phyloP scores from a whole-genome alignment of 2,113 vertebrate species.

The Galbula dea region DNA sequence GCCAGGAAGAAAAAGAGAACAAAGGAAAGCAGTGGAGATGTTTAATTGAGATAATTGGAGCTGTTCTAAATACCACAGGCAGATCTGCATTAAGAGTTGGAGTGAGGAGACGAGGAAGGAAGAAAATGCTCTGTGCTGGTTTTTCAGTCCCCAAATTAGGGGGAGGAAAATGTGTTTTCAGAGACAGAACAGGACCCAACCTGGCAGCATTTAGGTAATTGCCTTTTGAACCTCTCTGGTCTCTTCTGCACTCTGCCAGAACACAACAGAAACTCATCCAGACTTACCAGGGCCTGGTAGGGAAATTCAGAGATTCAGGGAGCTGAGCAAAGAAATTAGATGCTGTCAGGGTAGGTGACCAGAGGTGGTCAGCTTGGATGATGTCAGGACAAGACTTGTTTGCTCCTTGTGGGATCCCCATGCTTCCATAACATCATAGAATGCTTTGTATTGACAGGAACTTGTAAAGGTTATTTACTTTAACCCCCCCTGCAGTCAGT shows the following conservation, averaged over 20 bases:
- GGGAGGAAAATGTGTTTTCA: background rate
- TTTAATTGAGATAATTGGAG: constrained; percentile 62
- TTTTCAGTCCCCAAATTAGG: background rate
- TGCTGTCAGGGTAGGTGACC: background rate
- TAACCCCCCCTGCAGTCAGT: too few relatives aligned
- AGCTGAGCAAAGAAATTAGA: background rate
- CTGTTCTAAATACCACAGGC: constrained; percentile 36
- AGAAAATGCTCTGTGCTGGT: background rate
- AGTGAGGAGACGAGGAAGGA: background rate
- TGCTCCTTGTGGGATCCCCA: background rate
- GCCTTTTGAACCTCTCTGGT: background rate
- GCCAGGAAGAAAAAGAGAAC: constrained; percentile 29
- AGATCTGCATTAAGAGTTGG: background rate
- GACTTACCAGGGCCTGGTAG: background rate
- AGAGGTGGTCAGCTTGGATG: background rate
- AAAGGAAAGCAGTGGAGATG: constrained; percentile 33
- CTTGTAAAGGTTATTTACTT: background rate
- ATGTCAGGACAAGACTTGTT: background rate
- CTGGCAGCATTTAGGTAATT: background rate
- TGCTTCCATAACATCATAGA: background rate
- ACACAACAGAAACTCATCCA: background rate
- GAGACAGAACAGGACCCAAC: background rate
- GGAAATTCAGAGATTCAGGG: background rate
- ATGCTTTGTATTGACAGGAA: background rate
- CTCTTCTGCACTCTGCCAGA: background rate